These are phyloP conservation scores for Perca fluviatilis DNA, from an alignment of 2,113 vertebrate species.

Conservation along the genomic window DNA sequence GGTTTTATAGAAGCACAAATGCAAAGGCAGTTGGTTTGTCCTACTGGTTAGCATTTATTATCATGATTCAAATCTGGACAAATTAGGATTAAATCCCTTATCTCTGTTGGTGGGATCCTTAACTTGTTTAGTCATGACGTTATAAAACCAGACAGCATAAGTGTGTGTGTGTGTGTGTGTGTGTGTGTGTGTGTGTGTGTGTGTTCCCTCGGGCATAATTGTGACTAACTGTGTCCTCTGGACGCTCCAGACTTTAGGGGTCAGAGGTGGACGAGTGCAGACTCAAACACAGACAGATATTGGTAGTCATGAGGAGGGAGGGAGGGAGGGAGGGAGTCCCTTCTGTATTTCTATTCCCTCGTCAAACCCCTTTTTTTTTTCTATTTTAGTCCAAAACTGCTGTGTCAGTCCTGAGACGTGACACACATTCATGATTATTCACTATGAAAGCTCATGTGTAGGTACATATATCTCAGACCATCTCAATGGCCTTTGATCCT, in stretches of 20 bases:
- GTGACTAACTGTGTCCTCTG: slow-evolving; percentile 56
- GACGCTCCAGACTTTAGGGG: slow-evolving; percentile 62
- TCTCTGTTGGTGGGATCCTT: slow-evolving; percentile 31
- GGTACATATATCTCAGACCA: neutral
- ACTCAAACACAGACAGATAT: slow-evolving; percentile 63
- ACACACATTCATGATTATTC: slow-evolving; percentile 3
- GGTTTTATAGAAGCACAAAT: neutral
- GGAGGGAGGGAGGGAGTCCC: slow-evolving; percentile 48
- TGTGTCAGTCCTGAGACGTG: slow-evolving; percentile 40
- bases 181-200: slow-evolving; percentile 50
- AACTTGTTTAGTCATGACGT: slow-evolving; percentile 56
- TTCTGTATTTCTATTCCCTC: neutral
- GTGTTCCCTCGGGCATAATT: slow-evolving; percentile 62
- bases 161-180: slow-evolving; percentile 26
- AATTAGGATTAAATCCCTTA: slow-evolving; percentile 39
- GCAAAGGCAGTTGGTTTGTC: neutral
- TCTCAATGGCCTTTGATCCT: neutral
- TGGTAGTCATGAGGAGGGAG: slow-evolving; percentile 59
- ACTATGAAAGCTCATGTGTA: neutral
- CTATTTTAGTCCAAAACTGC: slow-evolving; percentile 19
- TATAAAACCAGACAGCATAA: slow-evolving; percentile 65
- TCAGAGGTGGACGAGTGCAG: slow-evolving; percentile 60
- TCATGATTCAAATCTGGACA: slow-evolving; percentile 27
- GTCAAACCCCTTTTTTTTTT: neutral
- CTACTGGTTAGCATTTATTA: slow-evolving; percentile 9